phyloP scores from a whole-genome alignment of 30 jellyfish, hydroid and myxozoan genomes.

The Sanderia malayensis region DNA sequence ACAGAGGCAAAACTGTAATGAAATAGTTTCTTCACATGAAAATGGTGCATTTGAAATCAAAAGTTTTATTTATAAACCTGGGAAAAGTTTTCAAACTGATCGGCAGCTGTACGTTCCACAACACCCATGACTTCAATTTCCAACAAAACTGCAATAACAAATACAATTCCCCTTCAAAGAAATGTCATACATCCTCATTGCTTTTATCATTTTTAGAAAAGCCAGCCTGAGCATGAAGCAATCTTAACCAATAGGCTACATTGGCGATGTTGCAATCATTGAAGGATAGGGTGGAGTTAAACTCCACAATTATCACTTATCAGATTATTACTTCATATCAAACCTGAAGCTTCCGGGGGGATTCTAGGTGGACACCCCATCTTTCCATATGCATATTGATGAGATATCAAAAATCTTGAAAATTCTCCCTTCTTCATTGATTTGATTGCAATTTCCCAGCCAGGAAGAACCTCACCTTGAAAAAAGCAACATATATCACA shows the following conservation, averaged over 20 bases:
- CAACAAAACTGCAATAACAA: constrained; percentile 50
- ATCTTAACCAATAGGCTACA: not conserved
- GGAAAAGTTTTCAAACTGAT: constrained; percentile 48
- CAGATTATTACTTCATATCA: no score
- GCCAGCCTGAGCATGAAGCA: not conserved
- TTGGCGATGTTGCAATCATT: not conserved
- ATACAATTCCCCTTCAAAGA: not conserved
- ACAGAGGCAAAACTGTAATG: no score
- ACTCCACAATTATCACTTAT: no score
- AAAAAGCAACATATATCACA: not conserved
- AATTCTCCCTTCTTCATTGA: constrained; percentile 76
- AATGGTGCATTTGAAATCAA: no score
- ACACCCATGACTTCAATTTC: constrained; percentile 68
- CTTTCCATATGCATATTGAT: constrained; percentile 79
- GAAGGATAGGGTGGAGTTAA: not conserved
- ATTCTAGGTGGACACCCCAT: constrained; percentile 95
- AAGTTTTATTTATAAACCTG: no score
- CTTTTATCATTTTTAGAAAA: no score
- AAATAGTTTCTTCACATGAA: no score
- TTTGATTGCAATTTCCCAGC: constrained; percentile 74
- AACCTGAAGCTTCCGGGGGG: constrained; percentile 71
- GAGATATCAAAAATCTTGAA: constrained; percentile 47
- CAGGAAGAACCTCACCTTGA: constrained; percentile 61
- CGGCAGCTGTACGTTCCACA: constrained; percentile 77
- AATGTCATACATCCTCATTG: not conserved